Evolutionary conservation across 2,113 vertebrate genomes (phyloP), one percentile per base, ranked within the genome.

Genomic region (Cariama cristata): DNA sequence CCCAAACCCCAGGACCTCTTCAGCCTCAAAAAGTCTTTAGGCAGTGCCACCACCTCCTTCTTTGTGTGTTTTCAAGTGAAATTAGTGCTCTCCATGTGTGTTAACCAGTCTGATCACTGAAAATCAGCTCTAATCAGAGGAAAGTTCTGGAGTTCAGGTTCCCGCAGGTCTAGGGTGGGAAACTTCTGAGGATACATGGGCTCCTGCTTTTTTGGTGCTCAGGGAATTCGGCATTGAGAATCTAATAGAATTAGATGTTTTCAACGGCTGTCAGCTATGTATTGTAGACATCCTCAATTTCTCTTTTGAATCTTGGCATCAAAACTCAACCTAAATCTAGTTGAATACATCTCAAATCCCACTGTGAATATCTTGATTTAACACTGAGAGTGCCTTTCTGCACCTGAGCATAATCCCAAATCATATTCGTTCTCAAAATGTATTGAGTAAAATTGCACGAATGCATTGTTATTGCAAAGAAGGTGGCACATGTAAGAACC

Each of bases 111-210:
- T 50, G 27, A 81, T 58, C 8, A 42, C 14, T 56, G 14, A 26
- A 87, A 87, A 89, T 77, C 22, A 77, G 33, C 40, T 38, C 22
- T 28, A 22, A 63, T 35, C 9, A n/a, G 49, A 35, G 33, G 21
- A 40, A 84, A 75, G 27, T 81, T 60, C 19, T 74, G 55, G 45
- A 49, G 27, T 72, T 83, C 45, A 66, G 21, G 35, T 84, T 84
- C 47, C 35, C 32, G 47, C 17, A 66, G 44, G 21, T 67, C 24
- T 81, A 45, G 45, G 45, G 28, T 49, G 14, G 18, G 24, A 84
- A 75, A 80, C 6, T 44, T 86, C 17, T 42, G 73, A 81, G 17
- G 24, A 47, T 74, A 42, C 0, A 0, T 30, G 21, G 8, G 19
- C 86, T 86, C 30, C 12, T 73, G 22, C 1, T 1, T 56, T 76